A percentile compares a stretch with the other conserved stretches of the same genome.
phyloP scores from a whole-genome alignment of 1,140 invertebrate species.

The Leptinotarsa lineolata region DNA sequence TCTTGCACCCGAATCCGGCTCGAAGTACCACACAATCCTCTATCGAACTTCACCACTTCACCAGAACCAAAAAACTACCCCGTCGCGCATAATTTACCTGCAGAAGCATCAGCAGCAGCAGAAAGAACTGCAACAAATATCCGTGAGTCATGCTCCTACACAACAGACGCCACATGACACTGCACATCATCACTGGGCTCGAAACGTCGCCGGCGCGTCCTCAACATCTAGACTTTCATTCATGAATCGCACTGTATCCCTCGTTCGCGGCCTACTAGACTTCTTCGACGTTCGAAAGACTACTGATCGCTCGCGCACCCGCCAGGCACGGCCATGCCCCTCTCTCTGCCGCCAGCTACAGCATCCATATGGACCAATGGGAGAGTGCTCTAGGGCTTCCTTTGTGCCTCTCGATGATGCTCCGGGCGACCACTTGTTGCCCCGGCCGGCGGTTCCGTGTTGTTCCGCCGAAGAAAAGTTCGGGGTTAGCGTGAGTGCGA shows the following conservation, averaged over 20 bases:
- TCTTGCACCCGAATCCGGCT: background rate
- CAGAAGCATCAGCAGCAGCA: slow-evolving; percentile 55
- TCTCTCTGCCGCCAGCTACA: slow-evolving; percentile 46
- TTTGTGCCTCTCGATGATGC: slow-evolving; percentile 42
- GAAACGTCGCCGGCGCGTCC: slow-evolving; percentile 40
- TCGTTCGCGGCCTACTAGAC: slow-evolving; percentile 1
- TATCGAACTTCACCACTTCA: background rate
- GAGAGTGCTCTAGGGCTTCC: slow-evolving; percentile 35
- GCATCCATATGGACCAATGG: slow-evolving; percentile 51
- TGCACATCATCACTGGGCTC: slow-evolving; percentile 56
- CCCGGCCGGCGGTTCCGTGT: slow-evolving; percentile 21
- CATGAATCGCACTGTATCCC: slow-evolving; percentile 16
- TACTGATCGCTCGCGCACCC: slow-evolving; percentile 51
- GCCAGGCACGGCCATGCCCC: slow-evolving; percentile 42
- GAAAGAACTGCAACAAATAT: slow-evolving; percentile 58
- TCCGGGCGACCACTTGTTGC: slow-evolving; percentile 45
- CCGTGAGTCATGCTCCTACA: slow-evolving; percentile 59
- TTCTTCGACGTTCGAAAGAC: slow-evolving; percentile 45
- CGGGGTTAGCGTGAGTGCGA: background rate
- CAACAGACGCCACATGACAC: slow-evolving; percentile 59
- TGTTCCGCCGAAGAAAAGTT: background rate
- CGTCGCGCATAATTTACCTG: slow-evolving; percentile 48
- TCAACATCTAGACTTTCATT: slow-evolving; percentile 29
- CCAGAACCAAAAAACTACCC: background rate
- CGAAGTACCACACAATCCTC: background rate